Evolutionary conservation across 2,113 vertebrate species (phyloP).

Genomic region (Rhynchomys soricoides): DNA sequence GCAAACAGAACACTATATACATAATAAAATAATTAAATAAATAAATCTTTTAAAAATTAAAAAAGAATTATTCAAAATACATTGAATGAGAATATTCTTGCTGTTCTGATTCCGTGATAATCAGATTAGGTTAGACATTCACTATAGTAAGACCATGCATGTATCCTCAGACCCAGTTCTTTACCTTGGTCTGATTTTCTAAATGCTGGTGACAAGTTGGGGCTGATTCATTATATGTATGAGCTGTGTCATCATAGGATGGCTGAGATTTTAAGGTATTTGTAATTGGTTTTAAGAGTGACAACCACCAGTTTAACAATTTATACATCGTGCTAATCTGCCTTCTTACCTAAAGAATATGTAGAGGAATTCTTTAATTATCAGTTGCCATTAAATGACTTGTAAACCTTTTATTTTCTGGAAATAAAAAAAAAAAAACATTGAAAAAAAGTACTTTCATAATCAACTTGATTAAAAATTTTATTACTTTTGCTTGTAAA

Average conservation of each 20-base stretch:
- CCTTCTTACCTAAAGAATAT: neutral
- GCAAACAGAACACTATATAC: too few relatives aligned
- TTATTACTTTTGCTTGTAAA: neutral
- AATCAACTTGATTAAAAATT: neutral
- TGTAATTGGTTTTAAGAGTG: neutral
- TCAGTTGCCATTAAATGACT: constrained; percentile 14
- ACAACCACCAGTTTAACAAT: neutral
- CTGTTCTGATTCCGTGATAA: constrained; percentile 86
- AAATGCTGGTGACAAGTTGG: constrained; percentile 85
- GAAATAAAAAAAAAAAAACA: too few relatives aligned
- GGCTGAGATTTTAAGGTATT: neutral
- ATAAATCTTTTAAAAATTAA: too few relatives aligned
- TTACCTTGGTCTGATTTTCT: constrained; percentile 84
- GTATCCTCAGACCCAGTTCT: constrained; percentile 85
- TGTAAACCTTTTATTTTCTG: constrained; percentile 69
- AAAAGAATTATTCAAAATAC: neutral
- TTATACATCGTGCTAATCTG: neutral
- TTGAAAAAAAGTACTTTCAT: neutral
- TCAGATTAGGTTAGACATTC: constrained; percentile 90
- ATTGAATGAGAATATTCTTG: constrained; percentile 92
- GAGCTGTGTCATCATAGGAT: neutral
- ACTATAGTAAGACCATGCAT: constrained; percentile 86
- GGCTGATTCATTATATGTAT: neutral
- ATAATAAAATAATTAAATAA: too few relatives aligned
- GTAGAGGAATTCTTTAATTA: neutral